Conservation (phyloP, 2,888 invertebrate genomes). For the Lordiphosa andalusiaca region DNA sequence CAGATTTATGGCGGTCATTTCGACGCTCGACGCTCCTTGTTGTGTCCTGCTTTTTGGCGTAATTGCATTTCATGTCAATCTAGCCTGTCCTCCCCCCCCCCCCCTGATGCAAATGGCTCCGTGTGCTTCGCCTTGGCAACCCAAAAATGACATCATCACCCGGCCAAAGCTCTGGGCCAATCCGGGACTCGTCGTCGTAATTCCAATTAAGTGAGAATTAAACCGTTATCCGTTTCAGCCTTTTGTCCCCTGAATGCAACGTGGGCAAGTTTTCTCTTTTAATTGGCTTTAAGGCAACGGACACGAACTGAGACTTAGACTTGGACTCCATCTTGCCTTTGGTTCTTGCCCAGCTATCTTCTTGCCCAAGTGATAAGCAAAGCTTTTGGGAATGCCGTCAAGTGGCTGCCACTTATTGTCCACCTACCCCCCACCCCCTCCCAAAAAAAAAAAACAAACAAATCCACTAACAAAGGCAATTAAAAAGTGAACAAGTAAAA, state of each 20-base stretch:
- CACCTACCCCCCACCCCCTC: too few species aligned
- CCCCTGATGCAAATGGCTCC: conserved; percentile 49
- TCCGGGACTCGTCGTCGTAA: conserved; percentile 45
- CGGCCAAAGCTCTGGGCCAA: conserved; percentile 15
- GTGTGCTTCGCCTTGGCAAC: conserved; percentile 35
- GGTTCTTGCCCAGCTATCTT: not conserved
- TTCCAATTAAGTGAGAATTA: conserved; percentile 72
- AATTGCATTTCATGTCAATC: conserved; percentile 75
- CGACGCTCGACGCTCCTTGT: conserved; percentile 39
- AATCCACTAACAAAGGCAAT: too few species aligned
- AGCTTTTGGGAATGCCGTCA: too few species aligned
- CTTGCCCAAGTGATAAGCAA: too few species aligned
- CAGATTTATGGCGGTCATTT: conserved; percentile 69
- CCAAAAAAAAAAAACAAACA: too few species aligned
- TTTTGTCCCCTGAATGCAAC: conserved; percentile 31
- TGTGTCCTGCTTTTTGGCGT: conserved; percentile 39
- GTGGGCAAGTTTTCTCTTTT: conserved; percentile 33
- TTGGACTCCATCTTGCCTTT: conserved; percentile 1
- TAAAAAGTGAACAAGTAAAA: too few species aligned
- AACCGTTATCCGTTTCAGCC: conserved; percentile 51
- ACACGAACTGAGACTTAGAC: conserved; percentile 5
- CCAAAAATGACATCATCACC: conserved; percentile 55
- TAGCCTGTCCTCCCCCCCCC: conserved; percentile 19
- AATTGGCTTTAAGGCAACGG: conserved; percentile 60
- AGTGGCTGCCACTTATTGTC: too few species aligned